A percentile compares a stretch with the other conserved stretches of the same genome.
These are phyloP conservation scores for Callionymus lyra DNA, from an alignment of 2,113 vertebrate species.

Conservation along the genomic window DNA sequence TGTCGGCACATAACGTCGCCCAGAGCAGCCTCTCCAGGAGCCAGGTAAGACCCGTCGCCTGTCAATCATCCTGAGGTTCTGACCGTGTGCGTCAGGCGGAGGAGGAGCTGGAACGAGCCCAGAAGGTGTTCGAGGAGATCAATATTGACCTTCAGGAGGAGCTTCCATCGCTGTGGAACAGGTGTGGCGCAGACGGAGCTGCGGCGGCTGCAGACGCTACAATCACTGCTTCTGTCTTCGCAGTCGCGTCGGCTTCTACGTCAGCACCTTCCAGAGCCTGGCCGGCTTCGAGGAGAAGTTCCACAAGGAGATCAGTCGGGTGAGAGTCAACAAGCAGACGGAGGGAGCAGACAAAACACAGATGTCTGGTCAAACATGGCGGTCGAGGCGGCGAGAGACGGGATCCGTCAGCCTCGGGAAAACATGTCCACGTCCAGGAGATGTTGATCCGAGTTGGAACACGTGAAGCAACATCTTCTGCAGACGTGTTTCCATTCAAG, in stretches of 20 bases:
- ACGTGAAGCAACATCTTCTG: too few species aligned
- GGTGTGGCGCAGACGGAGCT: conserved; percentile 58
- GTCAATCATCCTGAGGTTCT: background rate
- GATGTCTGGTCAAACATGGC: too few species aligned
- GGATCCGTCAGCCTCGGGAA: too few species aligned
- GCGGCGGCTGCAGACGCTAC: conserved; percentile 4
- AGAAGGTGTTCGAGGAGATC: conserved; percentile 98
- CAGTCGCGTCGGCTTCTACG: conserved; percentile 97
- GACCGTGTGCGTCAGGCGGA: conserved; percentile 75
- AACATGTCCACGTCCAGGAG: too few species aligned
- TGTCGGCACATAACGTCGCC: conserved; percentile 95
- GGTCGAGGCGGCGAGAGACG: too few species aligned
- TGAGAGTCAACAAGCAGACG: conserved; percentile 49
- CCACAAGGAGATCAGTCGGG: conserved; percentile 95
- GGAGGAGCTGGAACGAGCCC: conserved; percentile 90
- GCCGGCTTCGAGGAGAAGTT: conserved; percentile 95
- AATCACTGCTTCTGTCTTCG: conserved; percentile 10
- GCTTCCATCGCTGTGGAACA: conserved; percentile 95
- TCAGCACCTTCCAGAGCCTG: conserved; percentile 98
- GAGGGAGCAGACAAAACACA: too few species aligned
- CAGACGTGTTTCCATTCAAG: too few species aligned
- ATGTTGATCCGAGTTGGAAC: too few species aligned
- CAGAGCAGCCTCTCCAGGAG: conserved; percentile 98
- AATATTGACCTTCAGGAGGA: conserved; percentile 95
- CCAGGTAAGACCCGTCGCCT: conserved; percentile 72